phyloP scores from a whole-genome alignment of 2,113 vertebrate genomes.

The Pedetes capensis region DNA sequence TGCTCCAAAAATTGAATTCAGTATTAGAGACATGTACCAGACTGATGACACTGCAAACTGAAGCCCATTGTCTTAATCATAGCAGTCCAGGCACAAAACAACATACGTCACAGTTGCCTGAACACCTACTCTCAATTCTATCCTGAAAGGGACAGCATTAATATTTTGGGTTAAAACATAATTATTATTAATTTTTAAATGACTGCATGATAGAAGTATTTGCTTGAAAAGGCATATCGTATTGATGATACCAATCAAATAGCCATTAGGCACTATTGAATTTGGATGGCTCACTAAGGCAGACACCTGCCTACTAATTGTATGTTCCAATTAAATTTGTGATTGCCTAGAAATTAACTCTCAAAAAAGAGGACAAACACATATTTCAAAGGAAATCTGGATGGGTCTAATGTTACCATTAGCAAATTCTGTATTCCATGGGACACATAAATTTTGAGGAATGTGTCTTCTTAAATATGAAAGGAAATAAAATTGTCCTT shows the following conservation, averaged over 20 bases:
- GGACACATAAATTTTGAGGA: neutral
- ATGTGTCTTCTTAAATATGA: conserved; percentile 18
- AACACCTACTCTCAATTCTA: conserved; percentile 12
- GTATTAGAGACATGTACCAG: conserved; percentile 46
- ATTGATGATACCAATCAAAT: conserved; percentile 66
- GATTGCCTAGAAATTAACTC: conserved; percentile 50
- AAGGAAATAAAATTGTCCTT: neutral
- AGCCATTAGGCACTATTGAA: conserved; percentile 52
- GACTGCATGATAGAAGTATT: conserved; percentile 8
- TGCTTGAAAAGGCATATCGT: conserved; percentile 44
- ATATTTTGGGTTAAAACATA: conserved; percentile 22
- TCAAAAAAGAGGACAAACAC: conserved; percentile 36
- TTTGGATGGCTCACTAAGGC: conserved; percentile 45
- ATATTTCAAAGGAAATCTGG: conserved; percentile 52
- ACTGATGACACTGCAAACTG: conserved; percentile 34
- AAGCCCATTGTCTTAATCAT: conserved; percentile 54
- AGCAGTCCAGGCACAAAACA: neutral
- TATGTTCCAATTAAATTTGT: conserved; percentile 55
- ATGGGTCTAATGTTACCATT: conserved; percentile 18
- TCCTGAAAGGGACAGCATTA: conserved; percentile 23
- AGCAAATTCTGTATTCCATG: conserved; percentile 18
- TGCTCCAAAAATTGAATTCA: conserved; percentile 57
- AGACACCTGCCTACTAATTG: conserved; percentile 57
- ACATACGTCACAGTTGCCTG: neutral
- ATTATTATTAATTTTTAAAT: conserved; percentile 55